Base-by-base conservation (phyloP, 2,113 vertebrate species). In the Serilophus lunatus region DNA sequence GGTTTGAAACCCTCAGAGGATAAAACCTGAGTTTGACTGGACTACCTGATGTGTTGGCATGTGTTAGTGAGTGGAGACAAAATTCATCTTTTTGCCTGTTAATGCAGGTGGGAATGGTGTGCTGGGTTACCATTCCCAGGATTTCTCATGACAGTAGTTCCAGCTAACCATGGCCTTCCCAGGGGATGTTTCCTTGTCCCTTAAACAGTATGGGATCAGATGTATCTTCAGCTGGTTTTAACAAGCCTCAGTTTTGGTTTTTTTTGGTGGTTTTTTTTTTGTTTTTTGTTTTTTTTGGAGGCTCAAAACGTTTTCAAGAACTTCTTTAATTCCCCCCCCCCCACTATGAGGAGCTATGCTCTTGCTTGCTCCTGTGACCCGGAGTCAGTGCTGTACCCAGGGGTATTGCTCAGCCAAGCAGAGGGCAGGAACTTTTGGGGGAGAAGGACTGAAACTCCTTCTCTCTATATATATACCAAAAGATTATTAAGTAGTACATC, bases 1-100 rank as follows among this genome's bases (percentile, higher is more conserved):
- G 7, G 6, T 40, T 42, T 64, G 36, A 64, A 77, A 71, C 14
- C 7, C 18, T 86, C 19, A 24, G 8, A 78, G 25, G 16, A 61
- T 11, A 66, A 70, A 36, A 13, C 24, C 35, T 63, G 18, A 56
- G 40, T 42, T 2, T 2, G 1, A 8, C 12, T 17, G 38, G 42
- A 14, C 12, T 79, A n/a, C 54, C 24, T 54, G 33, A 45, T 14
- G 2, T 65, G 9, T 47, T 87, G 38, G 40, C 42, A 29, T 14
- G 17, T 0, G 0, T 40, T 23, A 18, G 15, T 0, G 1, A 78
- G 54, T 50, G 0, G 0, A 82, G 47, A 40, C 9, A 45, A 74
- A 90, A 8, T 49, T 56, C 40, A 69, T 5, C 24, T 33, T 79
- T 86, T 24, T 24, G 60, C 14, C 22, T 31, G 18, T 80, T 86